Percentiles rank a stretch among this genome's conserved stretches.
Evolutionary conservation across 1,140 invertebrate genomes (phyloP).

Genomic region (Phymastichus coffea): DNA sequence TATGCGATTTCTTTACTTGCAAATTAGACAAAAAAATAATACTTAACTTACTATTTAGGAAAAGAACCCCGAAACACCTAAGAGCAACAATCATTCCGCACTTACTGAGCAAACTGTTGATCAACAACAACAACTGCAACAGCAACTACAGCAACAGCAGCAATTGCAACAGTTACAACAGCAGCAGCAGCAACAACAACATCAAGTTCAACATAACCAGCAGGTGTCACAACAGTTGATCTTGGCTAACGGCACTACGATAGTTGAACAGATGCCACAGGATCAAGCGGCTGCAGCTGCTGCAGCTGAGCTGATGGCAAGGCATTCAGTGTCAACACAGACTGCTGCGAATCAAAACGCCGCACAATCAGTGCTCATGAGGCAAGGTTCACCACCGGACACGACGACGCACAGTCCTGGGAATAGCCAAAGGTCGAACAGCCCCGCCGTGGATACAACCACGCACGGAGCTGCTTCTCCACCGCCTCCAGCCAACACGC

Average conservation of each 20-base stretch:
- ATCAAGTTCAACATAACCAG: slow-evolving; percentile 44
- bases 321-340: slow-evolving; percentile 75
- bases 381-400: slow-evolving; percentile 68
- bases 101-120: slow-evolving; percentile 53
- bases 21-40: neutral
- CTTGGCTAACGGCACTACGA: slow-evolving; percentile 43
- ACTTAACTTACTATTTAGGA: slow-evolving; percentile 29
- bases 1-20: neutral
- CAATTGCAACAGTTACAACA: slow-evolving; percentile 41
- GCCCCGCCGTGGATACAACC: slow-evolving; percentile 56
- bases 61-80: slow-evolving; percentile 46
- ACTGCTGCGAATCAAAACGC: slow-evolving; percentile 66
- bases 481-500: slow-evolving; percentile 55
- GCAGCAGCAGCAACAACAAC: slow-evolving; percentile 40
- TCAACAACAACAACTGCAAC: slow-evolving; percentile 49
- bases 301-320: slow-evolving; percentile 41
- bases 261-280: slow-evolving; percentile 43
- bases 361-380: slow-evolving; percentile 60
- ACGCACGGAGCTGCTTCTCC: slow-evolving; percentile 57
- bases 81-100: slow-evolving; percentile 45
- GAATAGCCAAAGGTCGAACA: slow-evolving; percentile 56
- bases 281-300: slow-evolving; percentile 34
- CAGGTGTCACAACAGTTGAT: slow-evolving; percentile 52
- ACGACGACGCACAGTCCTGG: slow-evolving; percentile 78
- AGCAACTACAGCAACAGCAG: slow-evolving; percentile 52